Evolutionary conservation across 2,888 invertebrate species (phyloP).

Genomic region (Pheosia gnoma): DNA sequence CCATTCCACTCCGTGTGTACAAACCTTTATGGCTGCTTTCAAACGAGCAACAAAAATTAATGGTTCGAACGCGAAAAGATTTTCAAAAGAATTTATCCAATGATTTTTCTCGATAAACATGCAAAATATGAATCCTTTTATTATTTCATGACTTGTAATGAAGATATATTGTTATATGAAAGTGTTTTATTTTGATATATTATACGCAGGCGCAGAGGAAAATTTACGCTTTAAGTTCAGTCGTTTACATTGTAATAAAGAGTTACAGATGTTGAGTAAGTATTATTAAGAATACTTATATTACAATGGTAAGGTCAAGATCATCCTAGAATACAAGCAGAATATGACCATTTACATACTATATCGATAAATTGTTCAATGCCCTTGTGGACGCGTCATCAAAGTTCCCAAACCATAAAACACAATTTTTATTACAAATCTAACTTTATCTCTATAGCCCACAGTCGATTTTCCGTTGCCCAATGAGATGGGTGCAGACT

Average conservation of each 20-base stretch:
- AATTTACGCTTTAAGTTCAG: slow-evolving; percentile 12
- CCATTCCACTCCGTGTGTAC: background rate
- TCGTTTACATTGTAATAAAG: background rate
- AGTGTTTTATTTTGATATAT: background rate
- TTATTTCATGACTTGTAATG: slow-evolving; percentile 1
- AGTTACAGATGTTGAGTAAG: no score
- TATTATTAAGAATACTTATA: no score
- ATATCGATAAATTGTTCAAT: background rate
- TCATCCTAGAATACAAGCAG: no score
- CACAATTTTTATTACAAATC: background rate
- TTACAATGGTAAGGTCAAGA: no score
- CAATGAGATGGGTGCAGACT: slow-evolving; percentile 1
- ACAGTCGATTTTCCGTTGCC: background rate
- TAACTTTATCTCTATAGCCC: background rate
- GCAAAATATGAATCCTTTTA: slow-evolving; percentile 2
- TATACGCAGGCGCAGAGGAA: slow-evolving; percentile 9
- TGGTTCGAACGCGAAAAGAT: background rate
- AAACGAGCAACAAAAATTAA: slow-evolving; percentile 7
- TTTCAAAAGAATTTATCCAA: background rate
- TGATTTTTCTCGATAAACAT: slow-evolving; percentile 4
- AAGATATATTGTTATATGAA: background rate
- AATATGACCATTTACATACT: no score
- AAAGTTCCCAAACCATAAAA: background rate
- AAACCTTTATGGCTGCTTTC: background rate
- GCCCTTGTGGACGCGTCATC: background rate